Evolutionary conservation across 2,888 invertebrate species (phyloP).

Genomic region (Petrolisthes manimaculis): DNA sequence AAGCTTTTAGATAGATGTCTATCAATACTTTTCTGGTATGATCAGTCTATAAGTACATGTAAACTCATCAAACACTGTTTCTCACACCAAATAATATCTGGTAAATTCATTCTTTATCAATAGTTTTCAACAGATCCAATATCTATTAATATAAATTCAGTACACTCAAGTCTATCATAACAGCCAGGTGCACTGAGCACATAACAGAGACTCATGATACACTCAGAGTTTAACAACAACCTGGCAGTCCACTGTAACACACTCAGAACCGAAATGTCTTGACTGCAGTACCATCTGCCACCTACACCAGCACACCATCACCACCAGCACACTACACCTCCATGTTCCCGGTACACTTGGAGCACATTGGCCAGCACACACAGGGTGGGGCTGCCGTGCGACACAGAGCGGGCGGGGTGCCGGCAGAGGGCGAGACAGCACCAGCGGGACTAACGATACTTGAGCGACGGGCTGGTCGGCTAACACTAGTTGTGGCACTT

Average conservation of each 20-base stretch:
- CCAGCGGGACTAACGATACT: slow-evolving; percentile 43
- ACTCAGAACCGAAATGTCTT: not conserved
- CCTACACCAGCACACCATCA: slow-evolving; percentile 5
- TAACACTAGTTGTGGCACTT: slow-evolving; percentile 61
- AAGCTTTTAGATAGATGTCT: not conserved
- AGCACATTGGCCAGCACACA: not conserved
- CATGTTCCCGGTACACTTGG: not conserved
- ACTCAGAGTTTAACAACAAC: slow-evolving; percentile 2
- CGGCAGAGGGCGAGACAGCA: slow-evolving; percentile 26
- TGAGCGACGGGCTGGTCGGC: slow-evolving; percentile 56
- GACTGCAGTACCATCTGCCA: not conserved
- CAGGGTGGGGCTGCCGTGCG: slow-evolving; percentile 12
- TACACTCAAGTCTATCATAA: slow-evolving; percentile 30
- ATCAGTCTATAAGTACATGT: not conserved
- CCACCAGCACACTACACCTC: not conserved
- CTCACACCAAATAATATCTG: not conserved
- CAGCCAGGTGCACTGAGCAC: not conserved
- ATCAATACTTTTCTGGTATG: not conserved
- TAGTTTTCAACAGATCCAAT: slow-evolving; percentile 44
- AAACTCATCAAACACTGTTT: not conserved
- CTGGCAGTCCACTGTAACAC: slow-evolving; percentile 8
- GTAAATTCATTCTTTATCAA: slow-evolving; percentile 30
- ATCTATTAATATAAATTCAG: slow-evolving; percentile 30
- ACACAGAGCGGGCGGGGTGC: slow-evolving; percentile 20
- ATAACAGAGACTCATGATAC: not conserved